Percentiles rank a stretch among this genome's conserved stretches.
Conservation (phyloP, 2,888 invertebrate genomes). For the Brachyopa scutellaris region DNA sequence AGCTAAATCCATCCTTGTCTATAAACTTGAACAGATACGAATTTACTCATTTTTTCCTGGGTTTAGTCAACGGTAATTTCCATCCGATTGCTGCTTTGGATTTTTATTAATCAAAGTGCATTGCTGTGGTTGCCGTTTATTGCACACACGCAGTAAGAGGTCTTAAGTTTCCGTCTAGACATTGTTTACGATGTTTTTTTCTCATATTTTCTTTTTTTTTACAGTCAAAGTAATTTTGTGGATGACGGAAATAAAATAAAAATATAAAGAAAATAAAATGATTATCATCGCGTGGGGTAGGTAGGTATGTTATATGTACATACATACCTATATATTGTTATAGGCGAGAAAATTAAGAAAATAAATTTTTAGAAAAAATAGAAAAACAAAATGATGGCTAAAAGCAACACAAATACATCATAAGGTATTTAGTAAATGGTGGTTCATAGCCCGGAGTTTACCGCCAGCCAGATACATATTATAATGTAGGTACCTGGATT, state of each 20-base stretch:
- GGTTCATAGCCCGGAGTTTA: no score
- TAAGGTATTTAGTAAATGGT: no score
- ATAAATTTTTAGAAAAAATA: no score
- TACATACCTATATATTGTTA: no score
- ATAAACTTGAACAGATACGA: neutral
- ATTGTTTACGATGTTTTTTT: slow-evolving; percentile 35
- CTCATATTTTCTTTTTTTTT: neutral
- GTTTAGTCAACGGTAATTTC: neutral
- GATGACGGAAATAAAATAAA: neutral
- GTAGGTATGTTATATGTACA: no score
- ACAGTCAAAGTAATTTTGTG: neutral
- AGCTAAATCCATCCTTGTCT: neutral
- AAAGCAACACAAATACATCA: no score
- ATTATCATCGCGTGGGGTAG: slow-evolving; percentile 14
- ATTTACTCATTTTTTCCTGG: neutral
- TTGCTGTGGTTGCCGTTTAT: slow-evolving; percentile 35
- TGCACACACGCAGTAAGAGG: slow-evolving; percentile 33
- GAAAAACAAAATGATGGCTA: no score
- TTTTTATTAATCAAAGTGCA: slow-evolving; percentile 29
- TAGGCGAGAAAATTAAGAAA: no score
- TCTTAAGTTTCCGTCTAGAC: slow-evolving; percentile 67
- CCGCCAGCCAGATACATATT: no score
- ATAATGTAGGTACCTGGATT: no score
- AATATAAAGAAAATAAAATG: neutral
- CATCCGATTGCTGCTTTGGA: neutral